Percentiles rank a stretch among this genome's conserved stretches.
Evolutionary conservation across 1,140 invertebrate species (phyloP).

Genomic region (Pogonomyrmex barbatus): DNA sequence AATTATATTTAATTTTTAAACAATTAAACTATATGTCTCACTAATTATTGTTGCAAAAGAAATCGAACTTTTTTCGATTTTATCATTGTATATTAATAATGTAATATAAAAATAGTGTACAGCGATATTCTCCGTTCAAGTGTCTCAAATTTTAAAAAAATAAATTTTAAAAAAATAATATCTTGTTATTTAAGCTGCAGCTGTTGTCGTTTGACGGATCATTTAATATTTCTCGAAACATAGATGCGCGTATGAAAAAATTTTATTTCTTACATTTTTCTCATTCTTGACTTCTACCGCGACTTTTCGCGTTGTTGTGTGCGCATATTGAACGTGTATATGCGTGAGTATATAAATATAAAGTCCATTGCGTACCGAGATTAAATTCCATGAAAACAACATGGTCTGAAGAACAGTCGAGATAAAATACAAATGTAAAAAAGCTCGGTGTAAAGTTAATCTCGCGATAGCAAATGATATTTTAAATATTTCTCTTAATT

Average conservation of each 20-base stretch:
- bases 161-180: conserved; percentile 6
- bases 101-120: not conserved
- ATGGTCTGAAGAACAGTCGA: conserved; percentile 22
- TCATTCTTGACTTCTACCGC: not conserved
- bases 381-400: conserved; percentile 46
- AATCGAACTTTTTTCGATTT: not conserved
- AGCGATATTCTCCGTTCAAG: not conserved
- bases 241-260: not conserved
- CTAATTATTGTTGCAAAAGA: not conserved
- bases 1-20: not conserved
- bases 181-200: conserved; percentile 28
- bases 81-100: not conserved
- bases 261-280: conserved; percentile 42
- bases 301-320: conserved; percentile 10
- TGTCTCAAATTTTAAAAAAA: conserved; percentile 2
- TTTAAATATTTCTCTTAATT: not conserved
- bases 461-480: not conserved
- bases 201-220: conserved; percentile 6
- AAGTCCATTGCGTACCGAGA: conserved; percentile 29
- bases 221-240: conserved; percentile 29
- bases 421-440: conserved; percentile 21
- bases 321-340: conserved; percentile 4
- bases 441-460: conserved; percentile 20
- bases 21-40: not conserved
- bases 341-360: conserved; percentile 31